phyloP scores from a whole-genome alignment of 2,888 invertebrate species.

The Agriopis marginaria region DNA sequence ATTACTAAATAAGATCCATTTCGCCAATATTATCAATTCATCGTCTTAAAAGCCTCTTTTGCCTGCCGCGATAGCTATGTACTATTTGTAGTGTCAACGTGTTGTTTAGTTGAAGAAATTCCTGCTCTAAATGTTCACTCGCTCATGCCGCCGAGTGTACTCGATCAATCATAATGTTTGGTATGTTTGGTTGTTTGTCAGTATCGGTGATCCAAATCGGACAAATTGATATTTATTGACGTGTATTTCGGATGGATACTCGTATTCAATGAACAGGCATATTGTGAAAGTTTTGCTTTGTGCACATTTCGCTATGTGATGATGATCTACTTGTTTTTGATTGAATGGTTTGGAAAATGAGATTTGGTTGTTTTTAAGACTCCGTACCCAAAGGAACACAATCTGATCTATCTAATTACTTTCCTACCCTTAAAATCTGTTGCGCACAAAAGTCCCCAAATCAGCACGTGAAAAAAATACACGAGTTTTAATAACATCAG shows the following conservation, averaged over 20 bases:
- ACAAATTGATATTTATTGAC: conserved; percentile 26
- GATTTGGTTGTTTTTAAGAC: too few species aligned
- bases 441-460: conserved; percentile 1
- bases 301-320: too few species aligned
- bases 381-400: too few species aligned
- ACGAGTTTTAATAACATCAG: conserved; percentile 14
- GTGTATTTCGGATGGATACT: conserved; percentile 11
- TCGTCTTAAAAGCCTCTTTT: too few species aligned
- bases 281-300: not conserved
- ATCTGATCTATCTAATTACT: not conserved
- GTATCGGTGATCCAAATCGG: conserved; percentile 11
- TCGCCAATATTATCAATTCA: too few species aligned
- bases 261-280: not conserved
- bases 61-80: too few species aligned
- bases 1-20: too few species aligned
- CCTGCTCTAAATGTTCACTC: not conserved
- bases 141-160: conserved; percentile 7
- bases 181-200: conserved; percentile 19
- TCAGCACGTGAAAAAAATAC: not conserved
- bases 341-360: too few species aligned
- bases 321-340: too few species aligned
- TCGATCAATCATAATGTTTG: conserved; percentile 26
- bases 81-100: too few species aligned
- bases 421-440: not conserved
- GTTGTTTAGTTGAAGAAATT: not conserved